Percentiles rank a stretch among this genome's conserved stretches.
Evolutionary conservation across 2,888 invertebrate species (phyloP).

Genomic region (Mamestra brassicae): DNA sequence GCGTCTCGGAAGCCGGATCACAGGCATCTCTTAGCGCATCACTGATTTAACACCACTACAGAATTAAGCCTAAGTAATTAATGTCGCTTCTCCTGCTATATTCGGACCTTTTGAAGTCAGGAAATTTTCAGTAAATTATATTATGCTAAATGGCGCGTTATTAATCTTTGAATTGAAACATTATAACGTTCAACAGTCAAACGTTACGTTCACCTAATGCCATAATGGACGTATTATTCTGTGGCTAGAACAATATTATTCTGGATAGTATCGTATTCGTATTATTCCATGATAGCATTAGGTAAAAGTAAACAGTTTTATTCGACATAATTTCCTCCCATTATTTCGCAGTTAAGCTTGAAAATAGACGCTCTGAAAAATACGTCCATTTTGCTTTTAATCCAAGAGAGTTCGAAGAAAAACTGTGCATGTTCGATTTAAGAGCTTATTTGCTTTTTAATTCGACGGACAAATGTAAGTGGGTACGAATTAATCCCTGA

Average conservation of each 20-base stretch:
- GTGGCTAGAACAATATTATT: too few species aligned
- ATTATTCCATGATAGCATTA: constrained; percentile 20
- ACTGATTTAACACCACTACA: constrained; percentile 84
- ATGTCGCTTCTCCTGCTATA: constrained; percentile 75
- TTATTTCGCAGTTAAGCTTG: constrained; percentile 28
- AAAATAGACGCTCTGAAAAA: constrained; percentile 36
- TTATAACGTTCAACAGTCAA: constrained; percentile 41
- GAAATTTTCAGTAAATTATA: constrained; percentile 57
- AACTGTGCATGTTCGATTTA: constrained; percentile 34
- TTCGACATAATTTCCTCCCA: constrained; percentile 24
- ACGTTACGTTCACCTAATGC: constrained; percentile 12
- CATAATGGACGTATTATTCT: too few species aligned
- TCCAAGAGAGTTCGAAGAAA: constrained; percentile 20
- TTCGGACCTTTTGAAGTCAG: constrained; percentile 75
- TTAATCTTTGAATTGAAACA: constrained; percentile 60
- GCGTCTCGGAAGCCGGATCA: constrained; percentile 73
- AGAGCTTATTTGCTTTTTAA: constrained; percentile 37
- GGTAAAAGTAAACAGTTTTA: constrained; percentile 38
- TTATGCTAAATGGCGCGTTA: constrained; percentile 54
- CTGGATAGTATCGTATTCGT: too few species aligned
- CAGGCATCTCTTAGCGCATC: constrained; percentile 79
- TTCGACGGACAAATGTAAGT: constrained; percentile 49
- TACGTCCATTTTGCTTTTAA: constrained; percentile 21
- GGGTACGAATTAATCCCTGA: constrained; percentile 51
- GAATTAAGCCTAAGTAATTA: constrained; percentile 79